Evolutionary conservation across 2,113 vertebrate species (phyloP).

Genomic region (Macrotus californicus): DNA sequence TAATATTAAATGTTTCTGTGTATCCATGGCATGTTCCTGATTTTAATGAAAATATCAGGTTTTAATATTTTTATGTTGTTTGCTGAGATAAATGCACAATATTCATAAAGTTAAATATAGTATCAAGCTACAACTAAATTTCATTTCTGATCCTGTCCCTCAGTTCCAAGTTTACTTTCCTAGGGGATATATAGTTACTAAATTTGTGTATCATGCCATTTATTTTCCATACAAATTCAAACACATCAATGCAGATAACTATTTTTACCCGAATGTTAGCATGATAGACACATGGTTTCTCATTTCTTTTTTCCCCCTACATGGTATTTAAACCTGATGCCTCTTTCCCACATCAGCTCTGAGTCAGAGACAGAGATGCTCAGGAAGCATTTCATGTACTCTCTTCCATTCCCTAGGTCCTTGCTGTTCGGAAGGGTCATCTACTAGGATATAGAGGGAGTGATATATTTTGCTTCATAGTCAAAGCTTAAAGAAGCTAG

Average conservation of each 20-base stretch:
- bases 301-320: background rate
- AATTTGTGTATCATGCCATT: background rate
- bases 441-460: background rate
- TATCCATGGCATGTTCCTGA: background rate
- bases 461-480: background rate
- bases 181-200: background rate
- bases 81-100: background rate
- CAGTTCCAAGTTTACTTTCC: background rate
- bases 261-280: background rate
- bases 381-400: background rate
- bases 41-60: background rate
- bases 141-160: background rate
- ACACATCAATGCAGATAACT: background rate
- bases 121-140: background rate
- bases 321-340: background rate
- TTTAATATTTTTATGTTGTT: background rate
- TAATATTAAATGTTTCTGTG: background rate
- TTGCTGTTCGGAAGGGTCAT: background rate
- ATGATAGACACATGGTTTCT: background rate
- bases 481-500: background rate
- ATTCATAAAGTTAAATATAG: background rate
- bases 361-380: background rate
- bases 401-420: background rate
- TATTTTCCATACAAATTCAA: background rate
- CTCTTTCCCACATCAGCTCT: background rate